Evolutionary conservation across 2,888 invertebrate genomes (phyloP).

Genomic region (Polydesmus complanatus): DNA sequence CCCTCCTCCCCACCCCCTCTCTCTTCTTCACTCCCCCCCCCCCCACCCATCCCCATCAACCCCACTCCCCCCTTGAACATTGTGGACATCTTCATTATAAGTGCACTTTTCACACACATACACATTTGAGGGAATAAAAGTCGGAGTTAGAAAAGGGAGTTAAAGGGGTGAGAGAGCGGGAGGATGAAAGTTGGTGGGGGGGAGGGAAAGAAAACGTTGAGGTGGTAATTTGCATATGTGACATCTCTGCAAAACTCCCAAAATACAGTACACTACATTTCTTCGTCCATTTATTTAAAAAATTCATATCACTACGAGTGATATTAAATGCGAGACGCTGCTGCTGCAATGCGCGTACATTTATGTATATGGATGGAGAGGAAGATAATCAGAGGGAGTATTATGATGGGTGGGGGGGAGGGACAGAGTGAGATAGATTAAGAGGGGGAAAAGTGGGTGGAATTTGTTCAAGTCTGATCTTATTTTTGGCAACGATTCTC

Average conservation of each 20-base stretch:
- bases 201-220: background rate
- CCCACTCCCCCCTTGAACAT: background rate
- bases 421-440: background rate
- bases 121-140: background rate
- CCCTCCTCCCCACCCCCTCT: too few relatives aligned
- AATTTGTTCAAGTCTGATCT: background rate
- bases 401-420: too few relatives aligned
- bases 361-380: too few relatives aligned
- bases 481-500: background rate
- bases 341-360: too few relatives aligned
- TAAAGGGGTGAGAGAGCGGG: background rate
- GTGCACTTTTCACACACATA: conserved; percentile 3
- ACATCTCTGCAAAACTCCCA: background rate
- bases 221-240: background rate
- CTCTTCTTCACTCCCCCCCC: too few relatives aligned
- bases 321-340: too few relatives aligned
- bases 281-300: too few relatives aligned
- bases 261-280: too few relatives aligned
- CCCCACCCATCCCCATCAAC: too few relatives aligned
- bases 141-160: background rate
- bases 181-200: background rate
- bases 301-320: too few relatives aligned
- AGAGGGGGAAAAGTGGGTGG: background rate
- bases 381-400: too few relatives aligned
- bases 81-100: conserved; percentile 11